Percentiles rank a stretch among this genome's conserved stretches.
These are phyloP conservation scores for Aleadryas rufinucha DNA, from an alignment of 2,113 vertebrate genomes.

Conservation along the genomic window DNA sequence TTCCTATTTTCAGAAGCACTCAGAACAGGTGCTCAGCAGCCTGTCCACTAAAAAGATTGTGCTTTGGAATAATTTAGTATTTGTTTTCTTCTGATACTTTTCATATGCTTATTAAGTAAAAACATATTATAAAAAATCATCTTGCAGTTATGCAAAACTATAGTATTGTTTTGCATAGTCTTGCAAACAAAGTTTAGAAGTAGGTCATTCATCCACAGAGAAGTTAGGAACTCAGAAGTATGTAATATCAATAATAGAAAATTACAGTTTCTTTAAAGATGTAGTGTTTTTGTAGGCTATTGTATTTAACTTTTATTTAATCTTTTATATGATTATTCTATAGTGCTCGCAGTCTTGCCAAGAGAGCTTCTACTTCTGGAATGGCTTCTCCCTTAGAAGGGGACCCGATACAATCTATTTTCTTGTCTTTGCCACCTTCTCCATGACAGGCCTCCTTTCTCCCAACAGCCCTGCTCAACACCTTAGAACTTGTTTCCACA, in stretches of 20 bases:
- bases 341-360: conserved; percentile 88
- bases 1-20: conserved; percentile 21
- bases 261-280: conserved; percentile 24
- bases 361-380: conserved; percentile 90
- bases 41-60: background rate
- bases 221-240: conserved; percentile 27
- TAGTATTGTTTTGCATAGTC: background rate
- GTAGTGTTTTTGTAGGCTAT: conserved; percentile 15
- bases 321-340: conserved; percentile 64
- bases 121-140: background rate
- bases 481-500: conserved; percentile 69
- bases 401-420: conserved; percentile 52
- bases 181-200: conserved; percentile 25
- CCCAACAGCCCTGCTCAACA: conserved; percentile 62
- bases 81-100: background rate
- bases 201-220: background rate
- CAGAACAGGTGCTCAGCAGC: conserved; percentile 1
- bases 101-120: background rate
- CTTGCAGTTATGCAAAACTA: conserved; percentile 12
- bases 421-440: conserved; percentile 73
- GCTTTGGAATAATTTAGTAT: background rate
- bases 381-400: conserved; percentile 74
- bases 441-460: conserved; percentile 64
- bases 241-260: conserved; percentile 33
- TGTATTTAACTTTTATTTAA: conserved; percentile 35